Evolutionary conservation across 2,888 invertebrate genomes (phyloP), one percentile per base, ranked within the genome.

Genomic region (Cordilura impudica): DNA sequence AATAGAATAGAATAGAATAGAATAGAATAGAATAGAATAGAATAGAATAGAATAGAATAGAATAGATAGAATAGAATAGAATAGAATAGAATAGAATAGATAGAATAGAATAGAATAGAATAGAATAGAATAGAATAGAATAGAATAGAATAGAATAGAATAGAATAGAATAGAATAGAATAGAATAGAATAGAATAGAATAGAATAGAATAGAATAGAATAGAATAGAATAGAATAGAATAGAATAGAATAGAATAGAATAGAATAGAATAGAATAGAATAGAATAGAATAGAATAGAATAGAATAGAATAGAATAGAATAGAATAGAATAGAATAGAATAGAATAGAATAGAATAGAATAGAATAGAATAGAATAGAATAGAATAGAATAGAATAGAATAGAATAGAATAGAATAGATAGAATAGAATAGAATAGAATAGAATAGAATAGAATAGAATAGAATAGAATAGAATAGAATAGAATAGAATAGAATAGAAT

Each of bases 281-380:
- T 51, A 66, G 66, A 53, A 66, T 53, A 43, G 66, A 53, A 66
- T 53, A 53, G 66, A 53, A 66, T 53, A 53, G 66, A 51, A 66
- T 51, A 53, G 66, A 51, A 66, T 51, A 53, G 66, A 51, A 66
- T 51, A 53, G 53, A 51, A 66, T 51, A 53, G 66, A 51, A 66
- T 51, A 53, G 66, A 51, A 66, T 51, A 53, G 66, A 51, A 66
- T 51, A 53, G 66, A 66, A 66, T 51, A 53, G 66, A 66, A 66
- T 51, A 53, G 51, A 66, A 66, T 51, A 35, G 66, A 66, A 66
- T 51, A 35, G 66, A 66, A 66, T 51, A 53, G 51, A 66, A 66
- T 51, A 66, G 66, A 66, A 66, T 66, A 66, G 66, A 66, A 66
- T 66, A 51, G 66, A 66, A 66, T 66, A 53, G 66, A 66, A 66